Conservation (phyloP, 2,113 vertebrate genomes). For the Sminthopsis crassicaudata region DNA sequence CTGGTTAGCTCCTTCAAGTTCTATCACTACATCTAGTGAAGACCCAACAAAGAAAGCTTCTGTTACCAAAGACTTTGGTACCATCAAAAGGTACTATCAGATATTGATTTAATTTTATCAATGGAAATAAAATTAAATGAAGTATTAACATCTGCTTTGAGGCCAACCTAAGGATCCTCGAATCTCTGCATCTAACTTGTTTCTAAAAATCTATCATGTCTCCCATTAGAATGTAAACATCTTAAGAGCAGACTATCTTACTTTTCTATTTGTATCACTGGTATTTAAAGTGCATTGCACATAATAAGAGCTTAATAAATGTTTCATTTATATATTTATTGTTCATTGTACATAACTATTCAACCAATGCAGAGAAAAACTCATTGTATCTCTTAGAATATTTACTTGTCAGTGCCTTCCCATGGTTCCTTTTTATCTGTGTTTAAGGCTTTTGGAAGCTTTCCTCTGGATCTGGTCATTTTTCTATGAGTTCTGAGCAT, state of each 20-base stretch:
- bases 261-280: background rate
- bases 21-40: background rate
- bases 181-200: background rate
- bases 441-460: background rate
- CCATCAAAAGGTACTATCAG: background rate
- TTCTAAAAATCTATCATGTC: background rate
- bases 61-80: background rate
- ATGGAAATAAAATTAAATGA: background rate
- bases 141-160: background rate
- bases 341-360: background rate
- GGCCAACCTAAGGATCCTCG: background rate
- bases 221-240: background rate
- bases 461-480: background rate
- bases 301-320: background rate
- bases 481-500: background rate
- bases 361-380: background rate
- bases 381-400: background rate
- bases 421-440: background rate
- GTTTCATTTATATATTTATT: background rate
- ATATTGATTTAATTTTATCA: background rate
- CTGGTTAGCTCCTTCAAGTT: background rate
- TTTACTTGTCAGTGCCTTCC: background rate
- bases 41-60: background rate
- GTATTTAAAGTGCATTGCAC: background rate
- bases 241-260: background rate